Evolutionary conservation across 2,888 invertebrate species (phyloP), one percentile per base, ranked within the genome.

Genomic region (Eupithecia exiguata): DNA sequence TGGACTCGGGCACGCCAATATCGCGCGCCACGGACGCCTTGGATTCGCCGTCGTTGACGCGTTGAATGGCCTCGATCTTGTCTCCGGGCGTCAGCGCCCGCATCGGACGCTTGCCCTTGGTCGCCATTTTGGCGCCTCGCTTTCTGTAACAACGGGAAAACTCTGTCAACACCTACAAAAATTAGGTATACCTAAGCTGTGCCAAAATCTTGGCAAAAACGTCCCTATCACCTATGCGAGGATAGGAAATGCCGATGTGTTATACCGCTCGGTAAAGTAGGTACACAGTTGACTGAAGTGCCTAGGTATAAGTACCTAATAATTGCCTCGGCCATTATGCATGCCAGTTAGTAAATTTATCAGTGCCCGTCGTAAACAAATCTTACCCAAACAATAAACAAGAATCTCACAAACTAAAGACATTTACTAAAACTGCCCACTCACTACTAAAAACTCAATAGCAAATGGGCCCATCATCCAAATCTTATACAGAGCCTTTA

Each of bases 1-100:
- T 98, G 4, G 97, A 97, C 89, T 98, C 98, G 0, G 98, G 97
- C 25, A 98, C 97, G 49, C 97, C 97, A 86, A 97, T 97, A 88
- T 97, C 97, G 5, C 97, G 95, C 2, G 97, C 97, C 1, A 98
- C 97, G 0, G 97, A 97, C 4, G 98, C 97, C 86, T 98, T 97
- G 73, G 97, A 97, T 89, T 97, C 97, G 70, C 97, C 97, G 88
- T 97, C 96, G 92, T 97, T 97, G 65, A 98, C 97, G 79, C 97
- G 95, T 83, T 97, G 96, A 81, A 98, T 97, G 53, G 97, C 97
- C 84, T 96, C 96, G 82, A 98, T 95, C 92, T 98, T 98, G 88
- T 97, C 97, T 78, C 96, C 95, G 68, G 97, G 96, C 77, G 97
- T 96, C 81, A 97, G 94, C 83, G 97, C 96, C 79, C 97, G 96